Evolutionary conservation across 2,888 invertebrate genomes (phyloP), one percentile per base, ranked within the genome.

Genomic region (Protonemura montana): DNA sequence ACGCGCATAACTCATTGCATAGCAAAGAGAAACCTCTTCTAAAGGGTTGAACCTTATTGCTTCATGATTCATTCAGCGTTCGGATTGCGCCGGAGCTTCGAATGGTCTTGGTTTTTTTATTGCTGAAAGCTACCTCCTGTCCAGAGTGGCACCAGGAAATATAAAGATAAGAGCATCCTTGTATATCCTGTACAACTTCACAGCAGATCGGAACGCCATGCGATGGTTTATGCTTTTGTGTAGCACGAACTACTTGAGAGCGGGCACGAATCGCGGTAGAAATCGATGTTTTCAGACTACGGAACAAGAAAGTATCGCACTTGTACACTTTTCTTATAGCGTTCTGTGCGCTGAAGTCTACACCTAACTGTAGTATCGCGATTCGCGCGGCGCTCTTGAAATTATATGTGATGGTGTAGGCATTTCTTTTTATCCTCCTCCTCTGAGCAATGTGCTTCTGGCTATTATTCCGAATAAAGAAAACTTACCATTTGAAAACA

Each of bases 401-500:
- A 59, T 59, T 59, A 59, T 59, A 59, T 59, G 59, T 3, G 13
- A 10, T 10, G 59, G 59, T n/a, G n/a, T 59, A 21, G 59, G 59
- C 59, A 59, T 59, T 59, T 59, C 59, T 59, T 59, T 59, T 59
- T 59, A 59, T 59, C 59, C 59, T 1, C 59, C 21, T 59, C 59
- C 59, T 59, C 59, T 13, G 59, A 59, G 59, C 59, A 16, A 59
- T 59, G 59, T 21, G 13, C 59, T 59, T 59, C 59, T 7, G 59
- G 59, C 59, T 59, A 59, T 59, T 59, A 59, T 59, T 59, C 59
- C 59, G 59, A 10, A 59, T 59, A 59, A 59, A 59, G n/a, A n/a
- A 59, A 59, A 59, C 59, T 59, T 59, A 59, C 59, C 59, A 59
- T 7, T 59, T 59, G 16, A 59, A 59, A 59, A 59, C 59, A 59